Conservation (phyloP, 2,888 invertebrate genomes). For the Plutella xylostella region DNA sequence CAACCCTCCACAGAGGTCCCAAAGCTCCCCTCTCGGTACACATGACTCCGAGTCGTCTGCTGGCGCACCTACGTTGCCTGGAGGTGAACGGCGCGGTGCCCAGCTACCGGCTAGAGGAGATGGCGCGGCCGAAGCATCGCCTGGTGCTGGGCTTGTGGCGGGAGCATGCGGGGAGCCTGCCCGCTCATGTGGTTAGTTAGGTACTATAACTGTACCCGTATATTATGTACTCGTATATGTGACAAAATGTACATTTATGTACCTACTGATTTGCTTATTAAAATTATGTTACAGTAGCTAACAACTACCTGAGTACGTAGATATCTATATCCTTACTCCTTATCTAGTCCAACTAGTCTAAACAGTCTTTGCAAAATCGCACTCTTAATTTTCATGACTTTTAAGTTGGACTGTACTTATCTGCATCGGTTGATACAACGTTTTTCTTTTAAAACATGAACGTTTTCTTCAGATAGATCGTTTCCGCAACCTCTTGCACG, state of each 20-base stretch:
- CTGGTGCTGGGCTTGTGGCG: conserved; percentile 47
- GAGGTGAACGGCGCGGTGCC: conserved; percentile 42
- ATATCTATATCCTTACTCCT: not conserved
- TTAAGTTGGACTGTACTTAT: not conserved
- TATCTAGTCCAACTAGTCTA: not conserved
- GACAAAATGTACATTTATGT: too few species aligned
- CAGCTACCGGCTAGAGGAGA: conserved; percentile 45
- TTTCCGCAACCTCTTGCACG: conserved; percentile 47
- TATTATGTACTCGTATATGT: too few species aligned
- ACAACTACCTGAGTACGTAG: not conserved
- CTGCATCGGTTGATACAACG: not conserved
- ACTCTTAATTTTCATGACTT: not conserved
- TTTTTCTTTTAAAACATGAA: too few species aligned
- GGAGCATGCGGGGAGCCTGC: conserved; percentile 36
- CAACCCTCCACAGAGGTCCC: too few species aligned
- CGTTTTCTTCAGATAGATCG: conserved; percentile 37
- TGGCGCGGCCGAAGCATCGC: conserved; percentile 45
- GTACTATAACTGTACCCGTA: too few species aligned
- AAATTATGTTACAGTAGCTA: not conserved
- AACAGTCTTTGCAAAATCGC: not conserved
- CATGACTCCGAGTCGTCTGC: too few species aligned
- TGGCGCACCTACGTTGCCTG: conserved; percentile 44
- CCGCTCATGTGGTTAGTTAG: conserved; percentile 44
- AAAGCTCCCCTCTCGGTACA: too few species aligned
- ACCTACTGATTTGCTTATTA: not conserved